A percentile compares a stretch with the other conserved stretches of the same genome.
Evolutionary conservation across 2,113 vertebrate genomes (phyloP).

Genomic region (Corvus moneduloides): DNA sequence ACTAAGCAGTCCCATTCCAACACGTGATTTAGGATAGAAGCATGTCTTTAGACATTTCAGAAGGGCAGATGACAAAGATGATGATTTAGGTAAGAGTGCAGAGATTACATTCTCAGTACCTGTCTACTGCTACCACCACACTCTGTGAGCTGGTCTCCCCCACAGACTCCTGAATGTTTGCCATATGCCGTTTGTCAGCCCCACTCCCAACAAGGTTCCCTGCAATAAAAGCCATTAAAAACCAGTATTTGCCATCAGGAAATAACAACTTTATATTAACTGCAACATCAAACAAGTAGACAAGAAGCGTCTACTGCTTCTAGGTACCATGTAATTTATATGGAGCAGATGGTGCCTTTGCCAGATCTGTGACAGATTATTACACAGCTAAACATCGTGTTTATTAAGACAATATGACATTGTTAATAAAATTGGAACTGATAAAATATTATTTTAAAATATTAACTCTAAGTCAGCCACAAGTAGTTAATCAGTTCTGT

Average conservation of each 20-base stretch:
- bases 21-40: background rate
- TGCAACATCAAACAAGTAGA: background rate
- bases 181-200: constrained; percentile 91
- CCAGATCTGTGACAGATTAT: background rate
- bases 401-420: background rate
- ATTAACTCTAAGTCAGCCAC: background rate
- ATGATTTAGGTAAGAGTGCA: background rate
- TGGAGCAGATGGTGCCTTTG: background rate
- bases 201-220: constrained; percentile 85
- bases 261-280: background rate
- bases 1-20: background rate
- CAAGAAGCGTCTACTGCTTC: background rate
- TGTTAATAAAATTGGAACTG: background rate
- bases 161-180: constrained; percentile 94
- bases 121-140: constrained; percentile 95
- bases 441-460: background rate
- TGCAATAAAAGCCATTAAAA: background rate
- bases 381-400: background rate
- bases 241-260: background rate
- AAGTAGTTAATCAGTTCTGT: background rate
- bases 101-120: constrained; percentile 70
- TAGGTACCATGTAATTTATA: background rate
- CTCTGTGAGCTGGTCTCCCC: constrained; percentile 98
- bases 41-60: background rate
- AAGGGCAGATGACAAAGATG: background rate